Evolutionary conservation across 2,888 invertebrate genomes (phyloP).

Genomic region (Eupithecia insigniata): DNA sequence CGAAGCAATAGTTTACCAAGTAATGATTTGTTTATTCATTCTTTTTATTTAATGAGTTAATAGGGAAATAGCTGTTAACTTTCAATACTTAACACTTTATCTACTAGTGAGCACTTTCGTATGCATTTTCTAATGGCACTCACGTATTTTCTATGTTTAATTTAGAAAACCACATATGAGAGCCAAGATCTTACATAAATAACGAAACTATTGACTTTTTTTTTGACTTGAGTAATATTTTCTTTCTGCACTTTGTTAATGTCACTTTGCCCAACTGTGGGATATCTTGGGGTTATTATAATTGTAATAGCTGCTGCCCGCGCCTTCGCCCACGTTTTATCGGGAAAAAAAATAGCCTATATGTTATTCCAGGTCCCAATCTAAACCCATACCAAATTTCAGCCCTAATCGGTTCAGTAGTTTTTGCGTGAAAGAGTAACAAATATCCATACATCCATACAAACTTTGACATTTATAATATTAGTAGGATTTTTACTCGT

Average conservation of each 20-base stretch:
- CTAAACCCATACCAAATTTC: no score
- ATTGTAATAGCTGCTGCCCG: no score
- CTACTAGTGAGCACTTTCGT: neutral
- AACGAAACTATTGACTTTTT: neutral
- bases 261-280: neutral
- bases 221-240: neutral
- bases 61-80: slow-evolving; percentile 18
- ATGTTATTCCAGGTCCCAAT: no score
- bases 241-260: neutral
- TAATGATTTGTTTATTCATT: neutral
- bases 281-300: neutral
- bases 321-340: no score
- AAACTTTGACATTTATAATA: no score
- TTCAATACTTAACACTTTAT: slow-evolving; percentile 31
- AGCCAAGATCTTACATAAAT: neutral
- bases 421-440: no score
- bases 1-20: neutral
- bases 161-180: slow-evolving; percentile 2
- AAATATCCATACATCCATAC: no score
- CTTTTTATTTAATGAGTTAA: neutral
- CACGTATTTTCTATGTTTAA: neutral
- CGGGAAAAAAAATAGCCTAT: no score
- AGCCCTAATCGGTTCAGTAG: no score
- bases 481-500: neutral
- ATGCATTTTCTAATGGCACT: slow-evolving; percentile 13